phyloP scores from a whole-genome alignment of 2,113 vertebrate genomes.

The Origma solitaria region DNA sequence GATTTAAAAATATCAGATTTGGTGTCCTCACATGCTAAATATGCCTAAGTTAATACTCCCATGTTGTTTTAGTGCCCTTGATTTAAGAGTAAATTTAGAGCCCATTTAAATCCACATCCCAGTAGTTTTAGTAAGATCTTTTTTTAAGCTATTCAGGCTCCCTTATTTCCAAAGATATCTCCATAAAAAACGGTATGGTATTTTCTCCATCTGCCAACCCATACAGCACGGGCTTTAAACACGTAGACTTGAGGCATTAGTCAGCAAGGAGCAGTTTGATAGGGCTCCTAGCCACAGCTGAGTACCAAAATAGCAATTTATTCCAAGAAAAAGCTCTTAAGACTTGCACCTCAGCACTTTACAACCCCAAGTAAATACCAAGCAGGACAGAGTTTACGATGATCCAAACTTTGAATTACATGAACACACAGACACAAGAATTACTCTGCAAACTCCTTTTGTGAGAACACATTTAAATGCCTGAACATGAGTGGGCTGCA shows the following conservation, averaged over 20 bases:
- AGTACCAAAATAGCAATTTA: not conserved
- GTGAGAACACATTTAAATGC: not conserved
- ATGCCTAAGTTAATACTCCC: not conserved
- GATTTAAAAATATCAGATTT: not conserved
- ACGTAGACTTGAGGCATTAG: not conserved
- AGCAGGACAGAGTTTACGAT: not conserved
- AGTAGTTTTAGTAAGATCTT: not conserved
- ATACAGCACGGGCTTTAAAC: not conserved
- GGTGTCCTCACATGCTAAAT: not conserved
- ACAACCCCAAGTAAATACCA: not conserved
- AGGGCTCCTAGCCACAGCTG: not conserved
- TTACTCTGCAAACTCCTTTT: not conserved
- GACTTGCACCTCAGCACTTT: not conserved
- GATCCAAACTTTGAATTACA: not conserved
- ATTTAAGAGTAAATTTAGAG: not conserved
- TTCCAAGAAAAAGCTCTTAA: not conserved
- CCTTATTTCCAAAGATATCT: conserved; percentile 21
- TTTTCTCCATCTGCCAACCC: conserved; percentile 40
- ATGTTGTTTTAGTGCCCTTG: not conserved
- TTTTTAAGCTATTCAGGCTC: not conserved
- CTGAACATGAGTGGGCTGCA: not conserved
- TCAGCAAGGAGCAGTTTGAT: not conserved
- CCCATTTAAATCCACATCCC: not conserved
- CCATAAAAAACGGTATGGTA: not conserved
- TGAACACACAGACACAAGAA: not conserved